Evolutionary conservation across 2,888 invertebrate genomes (phyloP).

Genomic region (Nebria brevicollis): DNA sequence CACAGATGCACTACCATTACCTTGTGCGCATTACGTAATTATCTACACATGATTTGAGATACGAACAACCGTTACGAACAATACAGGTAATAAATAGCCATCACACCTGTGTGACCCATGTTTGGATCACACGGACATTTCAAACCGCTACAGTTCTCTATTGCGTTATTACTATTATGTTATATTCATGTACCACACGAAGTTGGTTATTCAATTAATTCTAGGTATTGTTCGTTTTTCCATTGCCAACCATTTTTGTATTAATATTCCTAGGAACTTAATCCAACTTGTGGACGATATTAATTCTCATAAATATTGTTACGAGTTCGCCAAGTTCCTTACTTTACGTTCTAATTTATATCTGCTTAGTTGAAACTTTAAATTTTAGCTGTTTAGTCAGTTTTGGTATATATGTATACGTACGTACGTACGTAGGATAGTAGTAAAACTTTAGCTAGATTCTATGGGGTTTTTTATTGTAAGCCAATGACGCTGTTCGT

Average conservation of each 20-base stretch:
- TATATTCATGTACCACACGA: not conserved
- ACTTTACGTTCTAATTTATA: too few species aligned
- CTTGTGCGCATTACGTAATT: not conserved
- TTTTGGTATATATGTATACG: too few species aligned
- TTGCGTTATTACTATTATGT: not conserved
- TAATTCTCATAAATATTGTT: not conserved
- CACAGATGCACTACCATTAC: not conserved
- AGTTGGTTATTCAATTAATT: not conserved
- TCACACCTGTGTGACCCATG: not conserved
- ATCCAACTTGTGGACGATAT: not conserved
- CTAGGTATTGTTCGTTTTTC: not conserved
- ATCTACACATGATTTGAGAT: constrained; percentile 10
- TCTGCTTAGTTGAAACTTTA: too few species aligned
- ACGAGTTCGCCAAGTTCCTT: too few species aligned
- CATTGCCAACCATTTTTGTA: not conserved
- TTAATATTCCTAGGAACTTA: not conserved
- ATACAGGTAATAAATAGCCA: not conserved
- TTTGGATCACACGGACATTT: not conserved
- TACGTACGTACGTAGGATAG: too few species aligned
- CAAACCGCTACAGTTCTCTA: not conserved
- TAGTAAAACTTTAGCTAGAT: too few species aligned
- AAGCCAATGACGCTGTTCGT: too few species aligned
- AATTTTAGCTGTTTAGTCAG: too few species aligned
- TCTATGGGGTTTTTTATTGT: too few species aligned
- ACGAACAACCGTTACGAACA: constrained; percentile 6